phyloP scores from a whole-genome alignment of 2,888 invertebrate genomes.

The Augiades crinisus region DNA sequence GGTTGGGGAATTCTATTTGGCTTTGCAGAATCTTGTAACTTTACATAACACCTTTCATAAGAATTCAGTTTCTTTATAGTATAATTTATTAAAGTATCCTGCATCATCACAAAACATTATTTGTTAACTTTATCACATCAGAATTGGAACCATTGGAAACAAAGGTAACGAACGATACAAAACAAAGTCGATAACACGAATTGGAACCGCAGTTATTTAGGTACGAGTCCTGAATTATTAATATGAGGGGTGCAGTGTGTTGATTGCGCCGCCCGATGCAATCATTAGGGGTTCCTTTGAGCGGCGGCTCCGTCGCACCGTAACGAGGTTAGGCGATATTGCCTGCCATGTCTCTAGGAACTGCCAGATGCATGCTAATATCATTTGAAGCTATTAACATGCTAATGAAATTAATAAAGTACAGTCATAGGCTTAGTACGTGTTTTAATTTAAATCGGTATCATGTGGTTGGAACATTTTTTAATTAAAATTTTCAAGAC shows the following conservation, averaged over 20 bases:
- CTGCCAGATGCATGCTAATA: constrained; percentile 29
- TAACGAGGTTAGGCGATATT: constrained; percentile 39
- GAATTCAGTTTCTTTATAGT: no score
- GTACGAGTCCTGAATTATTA: constrained; percentile 19
- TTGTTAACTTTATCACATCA: neutral
- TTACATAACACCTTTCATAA: no score
- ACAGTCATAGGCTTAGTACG: neutral
- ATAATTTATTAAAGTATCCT: no score
- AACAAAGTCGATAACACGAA: neutral
- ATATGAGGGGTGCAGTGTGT: constrained; percentile 32
- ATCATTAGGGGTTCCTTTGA: constrained; percentile 42
- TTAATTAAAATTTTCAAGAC: no score
- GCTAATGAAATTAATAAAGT: constrained; percentile 5
- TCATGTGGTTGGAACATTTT: no score
- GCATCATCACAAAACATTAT: neutral
- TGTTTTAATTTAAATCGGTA: neutral
- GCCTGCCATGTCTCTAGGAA: constrained; percentile 32
- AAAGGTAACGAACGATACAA: neutral
- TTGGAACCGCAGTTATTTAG: constrained; percentile 18
- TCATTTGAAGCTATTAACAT: constrained; percentile 12
- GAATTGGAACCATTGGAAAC: neutral
- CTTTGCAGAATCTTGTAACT: no score
- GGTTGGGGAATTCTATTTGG: no score
- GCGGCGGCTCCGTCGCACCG: constrained; percentile 31
- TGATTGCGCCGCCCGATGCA: constrained; percentile 37